Evolutionary conservation across 2,113 vertebrate species (phyloP), one percentile per base, ranked within the genome.

Genomic region (Anseranas semipalmata): DNA sequence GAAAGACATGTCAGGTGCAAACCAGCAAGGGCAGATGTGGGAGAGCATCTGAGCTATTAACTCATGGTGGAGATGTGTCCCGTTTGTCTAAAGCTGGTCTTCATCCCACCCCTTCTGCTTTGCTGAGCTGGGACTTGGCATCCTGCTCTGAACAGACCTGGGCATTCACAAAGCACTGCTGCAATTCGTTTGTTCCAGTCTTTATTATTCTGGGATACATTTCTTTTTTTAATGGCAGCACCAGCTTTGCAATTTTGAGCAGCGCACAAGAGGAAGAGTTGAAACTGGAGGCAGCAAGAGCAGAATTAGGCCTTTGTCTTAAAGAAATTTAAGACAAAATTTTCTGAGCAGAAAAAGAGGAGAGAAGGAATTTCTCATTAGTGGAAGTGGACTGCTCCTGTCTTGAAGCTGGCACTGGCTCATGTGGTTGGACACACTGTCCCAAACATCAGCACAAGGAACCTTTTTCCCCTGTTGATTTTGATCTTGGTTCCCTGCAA

Each of bases 291-390:
- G 30, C 62, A 70, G 17, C 41, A 66, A 60, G n/a, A 89, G 55
- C 18, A 94, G 89, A 96, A 94, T 79, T 37, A 72, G 16, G 30
- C 87, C 89, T 94, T 94, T 97, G 87, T 96, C 75, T 89, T 73
- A 73, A 72, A 85, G 93, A 86, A 96, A 93, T 87, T 74, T 52
- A 88, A 96, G 89, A 93, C 65, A 66, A n/a, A 68, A 27, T 58
- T 80, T 94, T 84, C 62, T 83, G 71, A 48, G 45, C 74, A 96
- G 84, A 87, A 76, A 20, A 32, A 92, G 30, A 80, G 4, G 15
- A 33, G 16, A 91, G 81, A 41, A 89, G 60, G 37, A 32, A 89
- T 87, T 94, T 93, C 66, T 93, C n/a, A 85, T 91, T 92, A 92
- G 35, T 74, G 46, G 68, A 89, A 94, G 55, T 85, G 10, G 41